A percentile compares a stretch with the other conserved stretches of the same genome.
phyloP scores from a whole-genome alignment of 2,888 invertebrate genomes.

The Minunthozetes semirufus region DNA sequence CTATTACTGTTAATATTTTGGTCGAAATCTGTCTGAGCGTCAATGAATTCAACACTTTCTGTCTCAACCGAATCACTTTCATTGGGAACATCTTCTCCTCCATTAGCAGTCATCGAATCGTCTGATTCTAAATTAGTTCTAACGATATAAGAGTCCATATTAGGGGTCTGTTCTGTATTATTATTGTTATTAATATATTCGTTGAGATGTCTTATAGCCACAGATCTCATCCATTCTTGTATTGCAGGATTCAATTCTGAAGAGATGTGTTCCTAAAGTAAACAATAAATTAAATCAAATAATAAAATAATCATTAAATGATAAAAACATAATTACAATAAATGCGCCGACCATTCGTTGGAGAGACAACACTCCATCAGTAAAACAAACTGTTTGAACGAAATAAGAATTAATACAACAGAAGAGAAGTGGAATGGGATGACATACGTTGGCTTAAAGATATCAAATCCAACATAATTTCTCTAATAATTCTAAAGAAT shows the following conservation, averaged over 20 bases:
- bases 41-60: slow-evolving; percentile 20
- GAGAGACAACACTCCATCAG: slow-evolving; percentile 47
- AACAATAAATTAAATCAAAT: neutral
- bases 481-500: slow-evolving; percentile 39
- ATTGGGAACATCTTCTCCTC: neutral
- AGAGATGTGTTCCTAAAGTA: slow-evolving; percentile 46
- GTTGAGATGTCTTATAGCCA: slow-evolving; percentile 13
- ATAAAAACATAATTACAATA: slow-evolving; percentile 47
- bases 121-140: neutral
- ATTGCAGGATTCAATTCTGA: slow-evolving; percentile 49
- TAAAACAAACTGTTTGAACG: slow-evolving; percentile 46
- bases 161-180: slow-evolving; percentile 14
- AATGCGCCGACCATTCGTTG: slow-evolving; percentile 47
- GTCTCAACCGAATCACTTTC: neutral
- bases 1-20: neutral
- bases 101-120: neutral
- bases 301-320: neutral
- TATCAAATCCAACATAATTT: slow-evolving; percentile 14
- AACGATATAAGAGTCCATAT: neutral
- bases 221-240: slow-evolving; percentile 48
- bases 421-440: no score
- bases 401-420: no score
- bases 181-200: slow-evolving; percentile 26
- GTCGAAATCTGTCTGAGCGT: slow-evolving; percentile 29
- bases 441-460: slow-evolving; percentile 16